Base-by-base conservation (phyloP, 2,888 invertebrate species). In the Cataglyphis cursor region DNA sequence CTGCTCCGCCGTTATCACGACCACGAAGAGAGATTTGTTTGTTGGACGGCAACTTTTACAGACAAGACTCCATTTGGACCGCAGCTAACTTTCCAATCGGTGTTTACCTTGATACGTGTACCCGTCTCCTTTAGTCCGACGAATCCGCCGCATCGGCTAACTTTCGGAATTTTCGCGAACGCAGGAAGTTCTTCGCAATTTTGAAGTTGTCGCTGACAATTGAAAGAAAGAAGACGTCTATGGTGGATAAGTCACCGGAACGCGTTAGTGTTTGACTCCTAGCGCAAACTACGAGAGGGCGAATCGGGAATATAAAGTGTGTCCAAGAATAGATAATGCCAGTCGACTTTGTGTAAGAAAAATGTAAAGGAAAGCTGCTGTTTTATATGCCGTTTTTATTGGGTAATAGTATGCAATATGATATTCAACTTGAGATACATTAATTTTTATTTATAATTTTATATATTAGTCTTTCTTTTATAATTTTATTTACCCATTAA, bases 51-150 rank as follows among this genome's bases (percentile, higher is more conserved):
- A 91, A 91, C 90, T 92, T 92, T 91, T 89, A 87, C 88, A 86
- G 85, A 90, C 86, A 54, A 48, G 83, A 84, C 86, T 89, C 89
- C 87, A 87, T 91, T 92, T 92, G 89, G 85, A 87, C 88, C 87
- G 88, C 89, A 88, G 87, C 89, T 88, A 91, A 93, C 92, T 92
- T 93, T 91, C 88, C 92, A 89, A 92, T 92, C 91, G 90, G 86
- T 92, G 90, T 93, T 93, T 92, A 90, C 92, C 87, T 85, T 90
- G 90, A 91, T 92, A 92, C 92, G 92, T 91, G 91, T 65, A 76
- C 61, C 61, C 61, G 68, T 35, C 54, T 61, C 66, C 41, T 57
- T 41, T 54, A 70, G 62, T 65, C 48, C 31, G 82, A 62, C 35
- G 31, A 88, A 78, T 64, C 80, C 65, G 76, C 80, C 65, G 64